Evolutionary conservation across 1,140 invertebrate species (phyloP).

Genomic region (Polypedilum vanderplanki): DNA sequence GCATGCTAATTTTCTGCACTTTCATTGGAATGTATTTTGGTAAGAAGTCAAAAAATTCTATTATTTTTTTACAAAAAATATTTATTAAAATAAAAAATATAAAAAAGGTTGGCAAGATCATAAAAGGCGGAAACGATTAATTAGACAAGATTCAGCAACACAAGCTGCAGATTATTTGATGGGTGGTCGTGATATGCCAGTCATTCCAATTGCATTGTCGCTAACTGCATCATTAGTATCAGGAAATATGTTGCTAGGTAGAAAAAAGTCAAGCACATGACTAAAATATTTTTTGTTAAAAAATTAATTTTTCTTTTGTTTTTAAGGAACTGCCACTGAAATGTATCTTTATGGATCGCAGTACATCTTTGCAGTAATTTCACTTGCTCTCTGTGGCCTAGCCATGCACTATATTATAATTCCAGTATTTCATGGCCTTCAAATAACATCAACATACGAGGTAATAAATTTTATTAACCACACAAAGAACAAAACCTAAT

Average conservation of each 20-base stretch:
- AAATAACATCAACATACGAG: conserved; percentile 76
- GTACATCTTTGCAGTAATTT: neutral
- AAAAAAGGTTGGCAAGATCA: too few species aligned
- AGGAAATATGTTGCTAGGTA: conserved; percentile 52
- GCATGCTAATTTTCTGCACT: conserved; percentile 64
- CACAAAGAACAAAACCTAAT: too few species aligned
- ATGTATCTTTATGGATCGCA: conserved; percentile 26
- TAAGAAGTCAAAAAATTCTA: too few species aligned
- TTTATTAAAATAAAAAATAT: too few species aligned
- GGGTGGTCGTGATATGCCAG: conserved; percentile 72
- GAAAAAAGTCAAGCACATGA: too few species aligned
- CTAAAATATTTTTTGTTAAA: neutral
- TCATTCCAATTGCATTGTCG: conserved; percentile 72
- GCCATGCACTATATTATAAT: conserved; percentile 62
- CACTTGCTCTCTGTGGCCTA: conserved; percentile 38
- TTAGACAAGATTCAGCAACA: conserved; percentile 47
- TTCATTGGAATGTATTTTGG: conserved; percentile 74
- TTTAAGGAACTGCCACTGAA: conserved; percentile 15
- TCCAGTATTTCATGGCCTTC: conserved; percentile 73
- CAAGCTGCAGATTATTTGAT: conserved; percentile 65
- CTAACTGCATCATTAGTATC: conserved; percentile 66
- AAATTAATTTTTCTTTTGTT: too few species aligned
- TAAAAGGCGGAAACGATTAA: conserved; percentile 49
- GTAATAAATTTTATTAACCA: too few species aligned
- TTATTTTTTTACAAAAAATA: too few species aligned